Percentiles rank a stretch among this genome's conserved stretches.
These are phyloP conservation scores for Scaptomyza montana DNA, from an alignment of 1,140 invertebrate genomes.

Conservation along the genomic window DNA sequence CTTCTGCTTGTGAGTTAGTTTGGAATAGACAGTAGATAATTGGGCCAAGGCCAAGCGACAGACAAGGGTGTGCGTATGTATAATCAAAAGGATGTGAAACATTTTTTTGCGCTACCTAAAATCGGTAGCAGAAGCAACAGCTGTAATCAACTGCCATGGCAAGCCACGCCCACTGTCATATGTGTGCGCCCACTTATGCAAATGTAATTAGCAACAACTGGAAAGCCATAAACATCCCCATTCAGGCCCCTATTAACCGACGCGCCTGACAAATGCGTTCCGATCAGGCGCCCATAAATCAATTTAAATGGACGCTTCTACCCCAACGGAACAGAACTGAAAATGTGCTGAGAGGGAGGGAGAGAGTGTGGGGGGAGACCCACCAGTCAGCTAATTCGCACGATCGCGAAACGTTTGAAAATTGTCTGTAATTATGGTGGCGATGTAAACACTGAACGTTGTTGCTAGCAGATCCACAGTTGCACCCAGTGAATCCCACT, in stretches of 20 bases:
- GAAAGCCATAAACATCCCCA: conserved; percentile 42
- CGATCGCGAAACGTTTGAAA: conserved; percentile 60
- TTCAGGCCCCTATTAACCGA: conserved; percentile 6
- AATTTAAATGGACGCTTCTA: conserved; percentile 68
- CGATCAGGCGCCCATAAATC: conserved; percentile 72
- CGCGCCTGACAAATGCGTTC: conserved; percentile 54
- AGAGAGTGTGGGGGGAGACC: background rate
- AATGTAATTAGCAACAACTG: conserved; percentile 69
- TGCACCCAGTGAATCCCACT: background rate
- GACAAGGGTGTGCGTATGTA: conserved; percentile 44
- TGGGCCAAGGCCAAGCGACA: conserved; percentile 60
- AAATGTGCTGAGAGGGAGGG: background rate
- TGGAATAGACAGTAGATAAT: conserved; percentile 45
- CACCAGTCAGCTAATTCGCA: conserved; percentile 26
- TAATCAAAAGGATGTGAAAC: conserved; percentile 6
- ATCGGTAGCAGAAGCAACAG: conserved; percentile 24
- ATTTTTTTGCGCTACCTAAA: background rate
- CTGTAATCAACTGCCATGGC: conserved; percentile 42
- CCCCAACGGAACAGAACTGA: conserved; percentile 7
- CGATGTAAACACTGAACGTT: conserved; percentile 64
- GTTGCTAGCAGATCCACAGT: background rate
- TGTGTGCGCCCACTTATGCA: conserved; percentile 69
- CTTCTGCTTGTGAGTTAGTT: conserved; percentile 1
- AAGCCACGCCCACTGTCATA: conserved; percentile 49
- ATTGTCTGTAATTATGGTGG: conserved; percentile 70